Evolutionary conservation across 1,140 invertebrate genomes (phyloP), one percentile per base, ranked within the genome.

Genomic region (Heterodera carotae): DNA sequence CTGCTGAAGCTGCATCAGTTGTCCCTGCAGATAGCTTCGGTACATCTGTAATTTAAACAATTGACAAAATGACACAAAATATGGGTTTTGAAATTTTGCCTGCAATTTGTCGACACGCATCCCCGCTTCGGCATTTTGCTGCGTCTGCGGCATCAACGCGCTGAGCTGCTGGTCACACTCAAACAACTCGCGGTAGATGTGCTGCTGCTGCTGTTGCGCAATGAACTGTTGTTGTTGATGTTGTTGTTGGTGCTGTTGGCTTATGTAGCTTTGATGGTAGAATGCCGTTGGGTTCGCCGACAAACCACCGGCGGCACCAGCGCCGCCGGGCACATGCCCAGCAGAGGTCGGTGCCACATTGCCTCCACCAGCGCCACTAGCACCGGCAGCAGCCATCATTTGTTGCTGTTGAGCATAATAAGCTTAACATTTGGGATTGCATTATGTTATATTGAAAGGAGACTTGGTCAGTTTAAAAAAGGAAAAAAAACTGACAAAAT

Each of bases 1-100:
- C 15, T 48, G 64, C 29, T 72, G 75, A 8, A 80, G 75, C 25
- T 64, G 29, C 12, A 56, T 74, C 25, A 82, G 27, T 4, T 76
- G 68, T 8, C 60, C 29, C 18, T 71, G 79, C 36, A 80, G 22
- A 34, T 39, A 64, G 60, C 66, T 33, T 10, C 56, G 56, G 36
- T 75, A 76, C 10, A 64, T 64, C 48, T 62, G 59, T 34, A 53
- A 53, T 39, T 39, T 39, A n/a, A n/a, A n/a, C n/a, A n/a, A n/a
- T n/a, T n/a, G n/a, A n/a, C n/a, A 43, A 43, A 43, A 43, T 8
- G 12, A 43, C 18, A 53, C 48, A 53, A 53, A 15, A 53, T n/a
- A n/a, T n/a, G n/a, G n/a, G n/a, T n/a, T n/a, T n/a, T n/a, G n/a
- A n/a, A n/a, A n/a, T n/a, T n/a, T 53, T 53, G 48, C 48, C 48